phyloP scores from a whole-genome alignment of 2,888 invertebrate genomes.

The Abscondita cerata region DNA sequence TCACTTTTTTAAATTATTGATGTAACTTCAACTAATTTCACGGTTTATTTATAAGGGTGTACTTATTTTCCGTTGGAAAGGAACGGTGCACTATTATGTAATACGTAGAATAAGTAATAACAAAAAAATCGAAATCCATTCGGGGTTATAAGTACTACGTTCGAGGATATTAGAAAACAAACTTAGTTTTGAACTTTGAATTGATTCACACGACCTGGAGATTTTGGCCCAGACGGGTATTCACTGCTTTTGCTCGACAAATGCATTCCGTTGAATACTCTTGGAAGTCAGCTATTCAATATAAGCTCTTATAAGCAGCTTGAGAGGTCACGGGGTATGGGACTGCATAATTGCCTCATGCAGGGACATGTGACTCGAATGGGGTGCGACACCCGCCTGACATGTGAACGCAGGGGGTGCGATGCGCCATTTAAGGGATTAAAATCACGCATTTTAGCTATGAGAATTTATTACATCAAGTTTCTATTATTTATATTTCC shows the following conservation, averaged over 20 bases:
- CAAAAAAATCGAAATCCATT: too few species aligned
- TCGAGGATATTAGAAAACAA: too few species aligned
- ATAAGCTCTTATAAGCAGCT: constrained; percentile 36
- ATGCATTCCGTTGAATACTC: constrained; percentile 31
- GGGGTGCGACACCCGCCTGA: constrained; percentile 33
- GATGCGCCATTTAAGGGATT: constrained; percentile 35
- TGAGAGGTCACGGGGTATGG: constrained; percentile 34
- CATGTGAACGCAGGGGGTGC: constrained; percentile 33
- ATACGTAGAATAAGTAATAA: too few species aligned
- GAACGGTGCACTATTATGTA: too few species aligned
- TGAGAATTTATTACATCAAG: constrained; percentile 27
- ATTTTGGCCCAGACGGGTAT: constrained; percentile 23
- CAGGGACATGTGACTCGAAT: constrained; percentile 29
- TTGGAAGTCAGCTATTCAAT: constrained; percentile 32
- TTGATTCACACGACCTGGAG: constrained; percentile 21
- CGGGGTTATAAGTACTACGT: too few species aligned
- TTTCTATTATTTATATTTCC: neutral
- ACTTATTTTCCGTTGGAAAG: too few species aligned
- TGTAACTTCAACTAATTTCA: too few species aligned
- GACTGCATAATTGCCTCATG: constrained; percentile 35
- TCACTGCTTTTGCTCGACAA: constrained; percentile 20
- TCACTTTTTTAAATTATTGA: too few species aligned
- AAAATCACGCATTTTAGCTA: constrained; percentile 28
- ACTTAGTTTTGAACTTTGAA: neutral
- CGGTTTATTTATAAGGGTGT: too few species aligned